Conservation (phyloP, 2,888 invertebrate genomes). For the Blastobasis adustella region DNA sequence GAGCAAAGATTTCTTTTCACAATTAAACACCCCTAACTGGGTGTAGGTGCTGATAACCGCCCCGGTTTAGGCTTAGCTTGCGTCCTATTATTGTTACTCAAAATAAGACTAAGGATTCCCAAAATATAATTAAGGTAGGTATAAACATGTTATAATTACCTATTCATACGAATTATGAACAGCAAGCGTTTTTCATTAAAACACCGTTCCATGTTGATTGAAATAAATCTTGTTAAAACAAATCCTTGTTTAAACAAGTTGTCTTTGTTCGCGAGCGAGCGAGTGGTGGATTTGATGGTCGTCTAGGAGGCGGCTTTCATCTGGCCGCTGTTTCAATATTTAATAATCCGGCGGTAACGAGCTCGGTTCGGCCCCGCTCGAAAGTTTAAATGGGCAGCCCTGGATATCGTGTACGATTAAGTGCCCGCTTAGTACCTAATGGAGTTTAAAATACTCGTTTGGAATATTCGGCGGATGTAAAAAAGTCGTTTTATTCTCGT, state of each 20-base stretch:
- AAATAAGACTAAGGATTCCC: too few relatives aligned
- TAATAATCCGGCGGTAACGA: constrained; percentile 72
- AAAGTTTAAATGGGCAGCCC: constrained; percentile 67
- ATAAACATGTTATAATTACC: too few relatives aligned
- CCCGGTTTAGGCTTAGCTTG: constrained; percentile 44
- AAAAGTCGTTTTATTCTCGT: too few relatives aligned
- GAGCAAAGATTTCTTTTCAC: constrained; percentile 75
- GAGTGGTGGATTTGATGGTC: constrained; percentile 38
- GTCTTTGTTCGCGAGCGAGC: constrained; percentile 42
- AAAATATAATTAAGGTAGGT: too few relatives aligned
- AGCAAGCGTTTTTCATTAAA: too few relatives aligned
- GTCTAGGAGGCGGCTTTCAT: constrained; percentile 63
- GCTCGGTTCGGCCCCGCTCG: constrained; percentile 47
- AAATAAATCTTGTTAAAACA: constrained; percentile 34
- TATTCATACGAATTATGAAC: too few relatives aligned
- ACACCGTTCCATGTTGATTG: constrained; percentile 6
- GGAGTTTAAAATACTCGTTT: too few relatives aligned
- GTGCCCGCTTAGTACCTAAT: too few relatives aligned
- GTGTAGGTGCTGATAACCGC: constrained; percentile 59
- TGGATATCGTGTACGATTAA: too few relatives aligned
- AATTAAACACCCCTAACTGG: constrained; percentile 62
- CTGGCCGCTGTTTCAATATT: constrained; percentile 68
- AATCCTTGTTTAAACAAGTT: constrained; percentile 44
- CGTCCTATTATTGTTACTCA: constrained; percentile 6
- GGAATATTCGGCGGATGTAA: too few relatives aligned